phyloP scores from a whole-genome alignment of 2,113 vertebrate genomes.

The Bos javanicus region DNA sequence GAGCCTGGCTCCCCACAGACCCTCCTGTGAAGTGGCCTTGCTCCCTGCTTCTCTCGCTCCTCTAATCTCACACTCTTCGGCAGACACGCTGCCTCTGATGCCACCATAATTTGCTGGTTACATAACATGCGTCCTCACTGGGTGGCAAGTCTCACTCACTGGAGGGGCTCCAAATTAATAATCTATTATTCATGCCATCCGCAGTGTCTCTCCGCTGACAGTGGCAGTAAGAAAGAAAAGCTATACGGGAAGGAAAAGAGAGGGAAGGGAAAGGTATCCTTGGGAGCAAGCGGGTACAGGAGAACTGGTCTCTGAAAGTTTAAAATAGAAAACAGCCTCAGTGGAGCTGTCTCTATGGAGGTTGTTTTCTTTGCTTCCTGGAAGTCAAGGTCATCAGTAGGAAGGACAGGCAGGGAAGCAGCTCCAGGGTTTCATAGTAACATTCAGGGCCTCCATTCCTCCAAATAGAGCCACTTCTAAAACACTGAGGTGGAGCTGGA shows the following conservation, averaged over 20 bases:
- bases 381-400: neutral
- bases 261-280: rapidly evolving
- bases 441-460: neutral
- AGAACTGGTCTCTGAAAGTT: constrained; percentile 37
- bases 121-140: neutral
- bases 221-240: neutral
- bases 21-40: neutral
- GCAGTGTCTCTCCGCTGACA: constrained; percentile 23
- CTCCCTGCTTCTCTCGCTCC: neutral
- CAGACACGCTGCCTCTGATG: neutral
- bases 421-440: neutral
- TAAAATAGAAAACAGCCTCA: neutral
- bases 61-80: neutral
- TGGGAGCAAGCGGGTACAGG: neutral
- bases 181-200: constrained; percentile 66
- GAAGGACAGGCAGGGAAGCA: neutral
- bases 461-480: neutral
- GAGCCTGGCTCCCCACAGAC: neutral
- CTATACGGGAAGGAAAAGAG: neutral
- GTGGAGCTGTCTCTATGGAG: neutral
- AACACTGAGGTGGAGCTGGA: neutral
- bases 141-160: neutral
- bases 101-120: neutral
- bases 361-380: neutral
- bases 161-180: constrained; percentile 47